Percentiles rank a stretch among this genome's conserved stretches.
These are phyloP conservation scores for Parus major DNA, from an alignment of 2,113 vertebrate genomes.

Conservation along the genomic window DNA sequence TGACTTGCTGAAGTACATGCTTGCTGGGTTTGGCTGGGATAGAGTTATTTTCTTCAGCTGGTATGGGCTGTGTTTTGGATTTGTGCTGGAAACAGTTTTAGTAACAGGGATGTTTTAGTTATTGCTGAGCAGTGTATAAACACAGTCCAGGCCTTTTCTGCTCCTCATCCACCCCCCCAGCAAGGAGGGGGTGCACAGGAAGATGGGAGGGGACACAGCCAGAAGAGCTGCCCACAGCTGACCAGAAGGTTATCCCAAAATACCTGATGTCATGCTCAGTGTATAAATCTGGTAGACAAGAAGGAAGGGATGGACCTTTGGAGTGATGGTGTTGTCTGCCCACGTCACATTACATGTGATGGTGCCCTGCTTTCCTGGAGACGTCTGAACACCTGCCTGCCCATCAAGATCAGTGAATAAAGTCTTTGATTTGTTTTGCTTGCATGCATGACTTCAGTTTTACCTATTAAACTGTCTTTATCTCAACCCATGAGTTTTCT, in stretches of 20 bases:
- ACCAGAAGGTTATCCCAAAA: neutral
- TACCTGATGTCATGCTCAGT: neutral
- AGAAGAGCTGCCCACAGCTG: neutral
- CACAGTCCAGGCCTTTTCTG: neutral
- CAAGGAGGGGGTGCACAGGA: accelerated
- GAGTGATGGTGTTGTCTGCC: neutral
- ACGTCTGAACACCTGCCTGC: neutral
- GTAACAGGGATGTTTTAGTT: neutral
- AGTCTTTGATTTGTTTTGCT: neutral
- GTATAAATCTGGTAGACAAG: neutral
- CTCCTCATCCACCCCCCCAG: neutral
- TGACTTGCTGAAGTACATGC: neutral
- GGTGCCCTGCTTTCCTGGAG: neutral
- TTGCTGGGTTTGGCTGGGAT: neutral
- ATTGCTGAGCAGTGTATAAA: neutral
- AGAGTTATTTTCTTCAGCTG: neutral
- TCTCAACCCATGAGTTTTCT: neutral
- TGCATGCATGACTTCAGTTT: neutral
- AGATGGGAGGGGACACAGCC: neutral
- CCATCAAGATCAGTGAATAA: neutral
- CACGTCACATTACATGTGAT: accelerated
- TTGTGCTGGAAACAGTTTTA: neutral
- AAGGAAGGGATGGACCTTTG: neutral
- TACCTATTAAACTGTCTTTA: neutral
- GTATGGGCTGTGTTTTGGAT: neutral